Base-by-base conservation (phyloP, 2,113 vertebrate species). In the Aegotheles bennettii region DNA sequence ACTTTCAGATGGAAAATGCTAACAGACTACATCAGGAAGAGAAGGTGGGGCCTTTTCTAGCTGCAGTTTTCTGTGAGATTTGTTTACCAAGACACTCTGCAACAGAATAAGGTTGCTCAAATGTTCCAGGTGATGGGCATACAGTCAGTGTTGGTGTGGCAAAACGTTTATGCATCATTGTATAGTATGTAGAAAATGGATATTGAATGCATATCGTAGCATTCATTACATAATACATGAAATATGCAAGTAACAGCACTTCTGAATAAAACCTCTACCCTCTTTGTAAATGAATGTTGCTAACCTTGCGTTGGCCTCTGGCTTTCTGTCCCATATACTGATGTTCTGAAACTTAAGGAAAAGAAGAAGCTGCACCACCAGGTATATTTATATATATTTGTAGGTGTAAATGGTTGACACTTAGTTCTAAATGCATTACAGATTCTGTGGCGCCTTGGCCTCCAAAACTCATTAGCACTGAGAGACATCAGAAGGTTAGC, bases 21-120 rank as follows among this genome's bases (percentile, higher is more conserved):
- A 98, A 98, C 90, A 98, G 81, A 94, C 38, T 96, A 16, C 98
- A 98, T 94, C 98, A 96, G 74, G 98, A 98, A 29, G 99, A 99
- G 60, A 99, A 99, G 99, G 99, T 98, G 97, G 38, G 94, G 11
- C 29, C 48, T 29, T 64, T 80, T 47, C 29, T 79, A 60, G 18
- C 14, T 38, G 8, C 11, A 9, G 9, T n/a, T 54, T 74, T 63
- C 57, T 40, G 6, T 48, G n/a, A 61, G 11, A 13, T 14, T 40
- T 8, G 18, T 84, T 79, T 83, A 77, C 26, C 20, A 33, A 28
- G 17, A 11, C 6, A 11, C 6, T 50, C 28, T 61, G 15, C 11
- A 48, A 9, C 1, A n/a, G 23, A 31, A 14, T 33, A 38, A 8
- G 21, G 11, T 53, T 85, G 18, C 20, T 83, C 19, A 15, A 0